Evolutionary conservation across 2,797 vertebrate species (phyloP).

Genomic region (Dendrocincla tyrannina): DNA sequence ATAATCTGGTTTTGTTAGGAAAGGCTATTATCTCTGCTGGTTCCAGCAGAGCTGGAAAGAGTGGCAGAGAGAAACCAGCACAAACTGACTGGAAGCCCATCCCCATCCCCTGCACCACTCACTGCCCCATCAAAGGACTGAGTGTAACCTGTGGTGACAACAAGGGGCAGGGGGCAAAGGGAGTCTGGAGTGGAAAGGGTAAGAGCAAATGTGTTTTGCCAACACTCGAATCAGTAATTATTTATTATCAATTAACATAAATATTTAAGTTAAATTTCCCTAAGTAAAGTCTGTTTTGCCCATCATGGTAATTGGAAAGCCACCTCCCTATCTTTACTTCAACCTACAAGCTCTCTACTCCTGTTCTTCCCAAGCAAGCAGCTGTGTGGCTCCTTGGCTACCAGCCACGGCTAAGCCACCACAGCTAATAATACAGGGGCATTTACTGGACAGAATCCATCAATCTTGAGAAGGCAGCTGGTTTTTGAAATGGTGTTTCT

Average conservation of each 20-base stretch:
- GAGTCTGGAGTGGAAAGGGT: not conserved
- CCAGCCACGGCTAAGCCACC: not conserved
- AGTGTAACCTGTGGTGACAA: not conserved
- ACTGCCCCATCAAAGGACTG: not conserved
- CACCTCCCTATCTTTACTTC: not conserved
- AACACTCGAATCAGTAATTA: not conserved
- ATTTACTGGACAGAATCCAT: not conserved
- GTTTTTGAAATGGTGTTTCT: not conserved
- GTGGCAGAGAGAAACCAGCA: not conserved
- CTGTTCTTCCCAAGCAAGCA: not conserved
- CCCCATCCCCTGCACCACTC: not conserved
- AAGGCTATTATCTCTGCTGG: not conserved
- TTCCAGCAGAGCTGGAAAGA: not conserved
- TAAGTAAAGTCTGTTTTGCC: not conserved
- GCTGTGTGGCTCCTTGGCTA: not conserved
- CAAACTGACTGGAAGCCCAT: rapidly evolving
- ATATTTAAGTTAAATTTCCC: not conserved
- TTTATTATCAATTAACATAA: not conserved
- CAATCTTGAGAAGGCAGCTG: not conserved
- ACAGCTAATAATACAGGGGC: not conserved
- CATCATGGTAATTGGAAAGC: not conserved
- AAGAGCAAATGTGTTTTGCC: not conserved
- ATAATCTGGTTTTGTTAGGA: not conserved
- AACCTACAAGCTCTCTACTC: not conserved
- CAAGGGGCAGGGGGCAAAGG: not conserved